Conservation (phyloP, 2,888 invertebrate species). For the Scaptomyza caliginosa region DNA sequence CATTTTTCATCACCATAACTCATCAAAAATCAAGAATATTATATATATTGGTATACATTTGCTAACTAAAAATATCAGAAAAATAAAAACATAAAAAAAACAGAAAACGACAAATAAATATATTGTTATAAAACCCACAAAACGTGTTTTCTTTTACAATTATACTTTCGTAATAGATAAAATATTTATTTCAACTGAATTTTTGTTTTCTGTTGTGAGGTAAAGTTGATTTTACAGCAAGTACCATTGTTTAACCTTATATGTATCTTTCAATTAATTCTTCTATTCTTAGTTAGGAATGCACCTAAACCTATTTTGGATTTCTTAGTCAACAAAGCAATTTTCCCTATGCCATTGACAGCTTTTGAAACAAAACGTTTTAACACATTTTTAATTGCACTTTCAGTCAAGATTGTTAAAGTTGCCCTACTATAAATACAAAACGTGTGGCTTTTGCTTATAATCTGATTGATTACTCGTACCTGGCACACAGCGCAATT, state of each 20-base stretch:
- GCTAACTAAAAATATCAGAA: slow-evolving; percentile 38
- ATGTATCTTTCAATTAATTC: too few relatives aligned
- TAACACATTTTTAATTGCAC: not conserved
- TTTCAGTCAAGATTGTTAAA: not conserved
- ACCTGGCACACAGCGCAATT: slow-evolving; percentile 23
- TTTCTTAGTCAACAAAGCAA: not conserved
- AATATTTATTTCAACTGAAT: too few relatives aligned
- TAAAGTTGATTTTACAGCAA: too few relatives aligned
- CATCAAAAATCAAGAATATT: slow-evolving; percentile 25
- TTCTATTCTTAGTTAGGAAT: too few relatives aligned
- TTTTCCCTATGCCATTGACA: not conserved
- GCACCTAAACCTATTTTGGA: too few relatives aligned
- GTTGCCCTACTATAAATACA: not conserved
- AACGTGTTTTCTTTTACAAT: slow-evolving; percentile 3
- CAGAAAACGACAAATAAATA: slow-evolving; percentile 66
- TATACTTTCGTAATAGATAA: too few relatives aligned
- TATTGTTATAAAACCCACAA: slow-evolving; percentile 69
- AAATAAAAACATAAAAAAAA: slow-evolving; percentile 35
- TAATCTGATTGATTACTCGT: slow-evolving; percentile 14
- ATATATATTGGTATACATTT: slow-evolving; percentile 64
- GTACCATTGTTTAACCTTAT: too few relatives aligned
- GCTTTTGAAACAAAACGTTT: not conserved
- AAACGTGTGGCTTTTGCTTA: not conserved
- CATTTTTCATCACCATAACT: slow-evolving; percentile 45
- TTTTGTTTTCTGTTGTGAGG: too few relatives aligned